phyloP scores from a whole-genome alignment of 2,888 invertebrate species.

The Apamea sordens region DNA sequence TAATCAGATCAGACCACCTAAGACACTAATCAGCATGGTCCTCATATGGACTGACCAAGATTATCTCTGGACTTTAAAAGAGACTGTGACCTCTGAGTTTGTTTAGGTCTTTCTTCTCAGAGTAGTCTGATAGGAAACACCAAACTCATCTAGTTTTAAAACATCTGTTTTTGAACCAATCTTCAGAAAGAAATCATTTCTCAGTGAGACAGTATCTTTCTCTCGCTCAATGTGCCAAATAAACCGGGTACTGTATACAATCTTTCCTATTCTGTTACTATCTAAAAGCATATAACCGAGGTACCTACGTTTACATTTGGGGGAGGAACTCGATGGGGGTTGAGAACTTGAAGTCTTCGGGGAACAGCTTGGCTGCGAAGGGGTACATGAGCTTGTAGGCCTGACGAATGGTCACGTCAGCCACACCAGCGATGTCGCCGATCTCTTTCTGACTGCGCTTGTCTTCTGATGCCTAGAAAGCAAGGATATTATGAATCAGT shows the following conservation, averaged over 20 bases:
- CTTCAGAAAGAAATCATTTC: neutral
- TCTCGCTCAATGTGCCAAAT: neutral
- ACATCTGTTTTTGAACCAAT: neutral
- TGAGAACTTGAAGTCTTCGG: slow-evolving; percentile 98
- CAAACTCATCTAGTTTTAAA: neutral
- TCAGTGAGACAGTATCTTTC: neutral
- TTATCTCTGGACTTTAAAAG: neutral
- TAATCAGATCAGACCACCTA: neutral
- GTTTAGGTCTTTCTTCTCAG: neutral
- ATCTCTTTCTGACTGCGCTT: slow-evolving; percentile 99
- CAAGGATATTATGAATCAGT: neutral
- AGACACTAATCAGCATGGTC: neutral
- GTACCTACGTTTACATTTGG: slow-evolving; percentile 91
- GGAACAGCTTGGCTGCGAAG: slow-evolving; percentile 97
- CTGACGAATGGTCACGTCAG: slow-evolving; percentile 99
- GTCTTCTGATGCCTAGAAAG: slow-evolving; percentile 95
- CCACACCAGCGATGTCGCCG: slow-evolving; percentile 99
- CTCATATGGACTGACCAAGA: neutral
- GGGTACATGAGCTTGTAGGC: slow-evolving; percentile 99
- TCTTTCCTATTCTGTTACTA: slow-evolving; percentile 10
- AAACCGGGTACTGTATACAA: neutral
- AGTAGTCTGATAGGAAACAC: neutral
- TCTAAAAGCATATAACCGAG: slow-evolving; percentile 18
- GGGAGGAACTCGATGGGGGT: slow-evolving; percentile 98
- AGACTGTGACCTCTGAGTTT: neutral